Evolutionary conservation across 2,113 vertebrate species (phyloP), one percentile per base, ranked within the genome.

Genomic region (Grammomys surdaster): DNA sequence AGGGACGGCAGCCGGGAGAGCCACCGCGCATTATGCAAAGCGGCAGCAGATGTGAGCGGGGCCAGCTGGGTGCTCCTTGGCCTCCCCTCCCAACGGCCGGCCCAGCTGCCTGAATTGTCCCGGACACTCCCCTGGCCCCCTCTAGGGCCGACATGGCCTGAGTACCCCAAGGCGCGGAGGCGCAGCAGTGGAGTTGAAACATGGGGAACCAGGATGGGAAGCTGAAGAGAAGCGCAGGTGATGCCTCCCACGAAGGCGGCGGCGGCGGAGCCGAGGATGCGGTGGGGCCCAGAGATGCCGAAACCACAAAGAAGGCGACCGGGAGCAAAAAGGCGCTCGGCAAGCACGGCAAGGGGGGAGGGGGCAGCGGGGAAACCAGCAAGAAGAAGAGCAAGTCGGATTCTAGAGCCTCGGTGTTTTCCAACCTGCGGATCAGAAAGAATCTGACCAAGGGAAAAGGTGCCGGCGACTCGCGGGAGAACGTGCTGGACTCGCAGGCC

Each of bases 131-230:
- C 43, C 8, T 73, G 85, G 28, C 92, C 98, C 96, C 95, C 98
- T 96, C 98, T 20, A 28, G 92, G 96, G 94, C 90, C 96, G 98
- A 65, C 96, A 99, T 99, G 99, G 98, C 98, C 97, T 99, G 99
- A 99, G 95, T 85, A 77, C 84, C 19, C 17, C 40, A 11, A 43
- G 98, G 96, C 98, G 98, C 89, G n/a, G 98, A 90, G 90, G 98
- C 97, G 17, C 98, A 96, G 97, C 96, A 56, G 65, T 72, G 11
- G 91, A 98, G 6, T 97, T 96, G 97, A 97, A 89, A 77, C 98
- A 99, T 99, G 99, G 99, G 99, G 82, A 99, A 99, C 98, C 99
- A 99, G 98, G 99, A 99, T 96, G 99, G 99, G 26, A 99, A 99
- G 98, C 99, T 99, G 20, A 99, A 98, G 98, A 99, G 98, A 97